Evolutionary conservation across 2,888 invertebrate species (phyloP).

Genomic region (Listrodromus nycthemerus): DNA sequence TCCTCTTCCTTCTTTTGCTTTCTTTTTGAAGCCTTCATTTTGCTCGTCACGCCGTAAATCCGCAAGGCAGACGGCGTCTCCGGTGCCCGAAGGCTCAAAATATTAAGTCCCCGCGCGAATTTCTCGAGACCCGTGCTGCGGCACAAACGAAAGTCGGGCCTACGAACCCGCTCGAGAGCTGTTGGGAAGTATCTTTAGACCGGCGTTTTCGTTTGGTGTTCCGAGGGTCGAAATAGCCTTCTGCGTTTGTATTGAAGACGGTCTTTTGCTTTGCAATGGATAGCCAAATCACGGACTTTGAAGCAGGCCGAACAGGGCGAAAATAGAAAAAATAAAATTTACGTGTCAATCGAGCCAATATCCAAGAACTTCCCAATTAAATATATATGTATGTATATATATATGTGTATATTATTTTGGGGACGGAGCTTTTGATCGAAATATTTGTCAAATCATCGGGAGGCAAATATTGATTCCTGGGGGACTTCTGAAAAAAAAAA

Average conservation of each 20-base stretch:
- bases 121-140: constrained; percentile 34
- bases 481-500: too few relatives aligned
- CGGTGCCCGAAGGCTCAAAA: constrained; percentile 53
- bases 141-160: not conserved
- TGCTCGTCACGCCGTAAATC: constrained; percentile 65
- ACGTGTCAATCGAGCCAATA: too few relatives aligned
- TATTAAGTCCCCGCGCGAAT: constrained; percentile 61
- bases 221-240: too few relatives aligned
- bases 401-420: too few relatives aligned
- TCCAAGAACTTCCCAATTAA: not conserved
- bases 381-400: not conserved
- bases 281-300: too few relatives aligned
- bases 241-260: too few relatives aligned
- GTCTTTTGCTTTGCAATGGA: too few relatives aligned
- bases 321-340: not conserved
- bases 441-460: too few relatives aligned
- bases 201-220: constrained; percentile 24
- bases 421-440: too few relatives aligned
- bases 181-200: constrained; percentile 31
- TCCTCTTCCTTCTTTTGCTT: constrained; percentile 21
- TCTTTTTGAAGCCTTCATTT: constrained; percentile 56
- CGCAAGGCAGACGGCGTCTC: constrained; percentile 54
- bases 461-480: too few relatives aligned
- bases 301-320: too few relatives aligned
- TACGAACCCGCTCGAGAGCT: not conserved